Conservation (phyloP, 2,888 invertebrate species). For the Scotopteryx bipunctaria region DNA sequence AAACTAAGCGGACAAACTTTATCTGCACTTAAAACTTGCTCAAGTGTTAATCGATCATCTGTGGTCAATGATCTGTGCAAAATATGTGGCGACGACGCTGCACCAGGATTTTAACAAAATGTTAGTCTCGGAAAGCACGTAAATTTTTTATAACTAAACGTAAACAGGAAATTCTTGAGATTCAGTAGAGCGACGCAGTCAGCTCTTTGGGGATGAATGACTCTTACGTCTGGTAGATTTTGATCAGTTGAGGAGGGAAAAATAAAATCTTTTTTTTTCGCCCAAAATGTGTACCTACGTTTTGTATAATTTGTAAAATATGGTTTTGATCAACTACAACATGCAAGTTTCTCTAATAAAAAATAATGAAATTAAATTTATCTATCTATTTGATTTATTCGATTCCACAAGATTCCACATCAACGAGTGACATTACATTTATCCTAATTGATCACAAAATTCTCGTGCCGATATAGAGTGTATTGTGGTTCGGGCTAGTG, state of each 20-base stretch:
- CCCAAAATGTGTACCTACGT: too few relatives aligned
- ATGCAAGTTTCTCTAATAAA: too few relatives aligned
- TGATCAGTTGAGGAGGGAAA: background rate
- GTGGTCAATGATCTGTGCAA: constrained; percentile 63
- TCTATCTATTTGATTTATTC: too few relatives aligned
- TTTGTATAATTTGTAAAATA: too few relatives aligned
- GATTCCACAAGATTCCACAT: background rate
- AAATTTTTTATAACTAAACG: background rate
- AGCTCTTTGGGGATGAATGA: background rate
- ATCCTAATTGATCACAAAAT: background rate
- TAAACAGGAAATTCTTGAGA: background rate
- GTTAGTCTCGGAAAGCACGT: background rate
- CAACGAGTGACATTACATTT: background rate
- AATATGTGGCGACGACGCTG: constrained; percentile 28
- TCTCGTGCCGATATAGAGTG: background rate
- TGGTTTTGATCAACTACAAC: too few relatives aligned
- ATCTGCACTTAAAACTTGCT: constrained; percentile 59
- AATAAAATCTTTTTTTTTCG: background rate
- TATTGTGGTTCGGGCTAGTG: background rate
- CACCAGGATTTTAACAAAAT: background rate
- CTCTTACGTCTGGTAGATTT: background rate
- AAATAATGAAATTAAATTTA: too few relatives aligned
- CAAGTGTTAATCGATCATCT: constrained; percentile 72
- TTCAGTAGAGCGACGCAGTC: background rate
- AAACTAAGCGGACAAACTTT: constrained; percentile 65